Percentiles rank a stretch among this genome's conserved stretches.
phyloP scores from a whole-genome alignment of 2,888 invertebrate species.

The Carcina quercana region DNA sequence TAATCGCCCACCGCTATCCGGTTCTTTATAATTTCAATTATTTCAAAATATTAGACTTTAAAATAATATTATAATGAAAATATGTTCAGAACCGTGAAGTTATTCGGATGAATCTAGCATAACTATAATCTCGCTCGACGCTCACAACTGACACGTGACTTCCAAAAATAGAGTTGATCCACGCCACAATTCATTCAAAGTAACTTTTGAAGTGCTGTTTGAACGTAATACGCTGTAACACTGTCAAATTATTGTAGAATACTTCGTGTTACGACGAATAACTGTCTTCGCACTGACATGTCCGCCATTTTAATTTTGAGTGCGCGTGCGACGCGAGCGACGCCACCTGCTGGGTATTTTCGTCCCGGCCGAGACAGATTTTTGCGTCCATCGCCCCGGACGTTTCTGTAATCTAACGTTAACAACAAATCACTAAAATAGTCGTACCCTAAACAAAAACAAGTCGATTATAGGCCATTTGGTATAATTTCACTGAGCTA shows the following conservation, averaged over 20 bases:
- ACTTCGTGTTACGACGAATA: slow-evolving; percentile 42
- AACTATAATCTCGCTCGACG: too few species aligned
- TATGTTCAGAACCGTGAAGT: too few species aligned
- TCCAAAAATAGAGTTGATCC: slow-evolving; percentile 30
- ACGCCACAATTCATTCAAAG: slow-evolving; percentile 37
- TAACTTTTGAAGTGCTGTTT: slow-evolving; percentile 29
- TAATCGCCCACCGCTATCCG: too few species aligned
- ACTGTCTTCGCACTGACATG: slow-evolving; percentile 42
- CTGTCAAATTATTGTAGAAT: slow-evolving; percentile 45
- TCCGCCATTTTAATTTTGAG: slow-evolving; percentile 50
- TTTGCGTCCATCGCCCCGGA: slow-evolving; percentile 42
- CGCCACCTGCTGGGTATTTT: slow-evolving; percentile 54
- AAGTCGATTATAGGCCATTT: slow-evolving; percentile 65
- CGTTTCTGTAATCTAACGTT: slow-evolving; percentile 59
- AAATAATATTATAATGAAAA: too few species aligned
- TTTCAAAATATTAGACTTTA: too few species aligned
- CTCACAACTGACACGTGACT: slow-evolving; percentile 10
- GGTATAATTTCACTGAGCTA: slow-evolving; percentile 60
- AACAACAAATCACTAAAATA: slow-evolving; percentile 62
- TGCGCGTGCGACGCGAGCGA: slow-evolving; percentile 30
- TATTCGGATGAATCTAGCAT: too few species aligned
- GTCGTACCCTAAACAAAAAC: slow-evolving; percentile 63
- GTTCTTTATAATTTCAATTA: too few species aligned
- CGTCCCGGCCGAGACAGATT: slow-evolving; percentile 47
- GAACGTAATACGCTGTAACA: slow-evolving; percentile 33